Base-by-base conservation (phyloP, 2,797 vertebrate genomes). In the Echiichthys vipera region DNA sequence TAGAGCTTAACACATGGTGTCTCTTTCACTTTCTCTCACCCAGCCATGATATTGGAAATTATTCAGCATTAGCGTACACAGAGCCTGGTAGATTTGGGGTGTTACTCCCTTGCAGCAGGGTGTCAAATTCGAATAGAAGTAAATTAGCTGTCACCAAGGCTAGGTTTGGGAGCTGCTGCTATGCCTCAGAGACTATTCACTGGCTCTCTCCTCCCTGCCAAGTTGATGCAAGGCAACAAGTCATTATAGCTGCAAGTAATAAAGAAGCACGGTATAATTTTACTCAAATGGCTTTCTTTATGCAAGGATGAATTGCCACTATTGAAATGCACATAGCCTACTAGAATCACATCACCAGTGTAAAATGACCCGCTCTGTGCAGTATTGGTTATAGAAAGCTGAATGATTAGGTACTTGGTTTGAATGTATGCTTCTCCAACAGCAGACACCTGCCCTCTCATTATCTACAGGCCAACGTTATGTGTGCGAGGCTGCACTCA, bases 131-230 rank as follows among this genome's bases (percentile, higher is more conserved):
- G 91, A 89, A 91, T 84, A 69, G 80, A 88, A 84, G 84, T 88
- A 91, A 94, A 93, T 92, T 83, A 91, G 87, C 90, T 92, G 87
- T 91, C 90, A 92, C 80, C 42, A 12, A 66, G 57, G 76, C 70
- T 63, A 11, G 47, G 83, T 58, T 84, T 54, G 53, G 73, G 84
- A 81, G 81, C 76, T 47, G 77, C 71, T 77, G 84, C 81, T 75
- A 55, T 74, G 80, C 76, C 78, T 86, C 74, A 83, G 71, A 85
- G 67, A 81, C 45, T 11, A 11, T 66, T 81, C 67, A 45, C 59
- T 22, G 55, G 76, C 18, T 69, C 46, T 77, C 61, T 77, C 74
- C 77, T 74, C 67, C 39, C 64, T 81, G 79, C 58, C 58, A 73
- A 75, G 39, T 64, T 53, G 22, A 53, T 29, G 63, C 45, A 63